Conservation (phyloP, 1,140 invertebrate species). For the Leptonema lineaticorne region DNA sequence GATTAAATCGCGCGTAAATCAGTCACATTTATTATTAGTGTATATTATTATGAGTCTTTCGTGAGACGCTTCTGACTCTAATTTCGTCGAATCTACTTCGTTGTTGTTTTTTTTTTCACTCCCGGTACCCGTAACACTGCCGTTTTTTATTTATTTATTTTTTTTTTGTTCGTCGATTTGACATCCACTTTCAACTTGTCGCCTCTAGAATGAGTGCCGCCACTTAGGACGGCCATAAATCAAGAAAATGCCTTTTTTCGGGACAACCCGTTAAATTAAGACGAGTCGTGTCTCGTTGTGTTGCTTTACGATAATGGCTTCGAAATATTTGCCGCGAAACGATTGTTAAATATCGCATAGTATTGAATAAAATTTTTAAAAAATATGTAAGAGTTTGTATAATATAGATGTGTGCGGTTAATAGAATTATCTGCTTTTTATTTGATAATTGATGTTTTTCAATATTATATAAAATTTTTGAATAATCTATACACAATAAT, state of each 20-base stretch:
- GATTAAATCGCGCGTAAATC: slow-evolving; percentile 1
- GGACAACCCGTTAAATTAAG: not conserved
- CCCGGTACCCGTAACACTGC: too few species aligned
- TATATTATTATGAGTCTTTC: too few species aligned
- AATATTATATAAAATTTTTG: too few species aligned
- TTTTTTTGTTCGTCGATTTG: not conserved
- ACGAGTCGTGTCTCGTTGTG: not conserved
- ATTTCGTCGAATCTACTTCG: not conserved
- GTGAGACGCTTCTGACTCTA: not conserved
- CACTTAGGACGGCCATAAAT: not conserved
- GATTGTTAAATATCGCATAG: too few species aligned
- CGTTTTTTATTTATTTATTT: not conserved
- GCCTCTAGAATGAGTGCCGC: not conserved
- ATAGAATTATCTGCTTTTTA: too few species aligned
- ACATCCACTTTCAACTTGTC: not conserved
- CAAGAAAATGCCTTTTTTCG: not conserved
- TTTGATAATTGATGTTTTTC: too few species aligned
- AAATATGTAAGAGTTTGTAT: too few species aligned
- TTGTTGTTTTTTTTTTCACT: not conserved
- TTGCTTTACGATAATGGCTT: not conserved
- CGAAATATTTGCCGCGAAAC: too few species aligned
- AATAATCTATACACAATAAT: too few species aligned
- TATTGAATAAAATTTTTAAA: too few species aligned
- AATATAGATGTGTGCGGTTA: too few species aligned
- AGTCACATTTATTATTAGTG: not conserved